These are phyloP conservation scores for Sminthurinus aureus DNA, from an alignment of 2,888 invertebrate genomes.

Conservation along the genomic window DNA sequence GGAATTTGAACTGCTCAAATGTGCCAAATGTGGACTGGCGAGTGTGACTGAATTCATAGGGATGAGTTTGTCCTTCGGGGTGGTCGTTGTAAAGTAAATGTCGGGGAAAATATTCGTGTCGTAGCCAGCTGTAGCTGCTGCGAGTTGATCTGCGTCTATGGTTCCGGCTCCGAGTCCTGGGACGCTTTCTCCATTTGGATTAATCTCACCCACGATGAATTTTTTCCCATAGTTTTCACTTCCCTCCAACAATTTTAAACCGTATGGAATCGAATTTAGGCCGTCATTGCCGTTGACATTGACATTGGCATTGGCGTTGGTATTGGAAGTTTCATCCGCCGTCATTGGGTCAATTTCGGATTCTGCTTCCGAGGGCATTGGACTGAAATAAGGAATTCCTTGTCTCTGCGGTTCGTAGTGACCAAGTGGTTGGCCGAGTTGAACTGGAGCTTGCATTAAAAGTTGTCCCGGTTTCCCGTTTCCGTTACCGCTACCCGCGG, in stretches of 20 bases:
- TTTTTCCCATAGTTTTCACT: conserved; percentile 56
- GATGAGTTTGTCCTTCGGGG: conserved; percentile 39
- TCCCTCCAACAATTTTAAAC: conserved; percentile 51
- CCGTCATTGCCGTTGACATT: neutral
- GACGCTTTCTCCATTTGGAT: neutral
- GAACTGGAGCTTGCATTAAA: neutral
- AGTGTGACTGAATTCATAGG: neutral
- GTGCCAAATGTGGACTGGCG: neutral
- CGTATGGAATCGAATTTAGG: conserved; percentile 45
- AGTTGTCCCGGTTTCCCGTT: neutral
- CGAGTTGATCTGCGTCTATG: neutral
- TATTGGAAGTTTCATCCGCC: neutral
- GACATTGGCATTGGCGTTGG: neutral
- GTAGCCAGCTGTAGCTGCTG: conserved; percentile 50
- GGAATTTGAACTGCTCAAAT: neutral
- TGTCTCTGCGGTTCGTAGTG: conserved; percentile 11
- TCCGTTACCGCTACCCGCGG: neutral
- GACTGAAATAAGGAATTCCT: conserved; percentile 21
- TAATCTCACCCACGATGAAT: conserved; percentile 36
- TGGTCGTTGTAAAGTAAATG: conserved; percentile 59
- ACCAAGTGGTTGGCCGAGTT: neutral
- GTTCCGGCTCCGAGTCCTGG: neutral
- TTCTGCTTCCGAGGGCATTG: neutral
- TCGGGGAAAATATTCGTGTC: conserved; percentile 59
- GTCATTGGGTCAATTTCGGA: conserved; percentile 1